Conservation (phyloP, 1,140 invertebrate species). For the Heliconius hewitsoni region DNA sequence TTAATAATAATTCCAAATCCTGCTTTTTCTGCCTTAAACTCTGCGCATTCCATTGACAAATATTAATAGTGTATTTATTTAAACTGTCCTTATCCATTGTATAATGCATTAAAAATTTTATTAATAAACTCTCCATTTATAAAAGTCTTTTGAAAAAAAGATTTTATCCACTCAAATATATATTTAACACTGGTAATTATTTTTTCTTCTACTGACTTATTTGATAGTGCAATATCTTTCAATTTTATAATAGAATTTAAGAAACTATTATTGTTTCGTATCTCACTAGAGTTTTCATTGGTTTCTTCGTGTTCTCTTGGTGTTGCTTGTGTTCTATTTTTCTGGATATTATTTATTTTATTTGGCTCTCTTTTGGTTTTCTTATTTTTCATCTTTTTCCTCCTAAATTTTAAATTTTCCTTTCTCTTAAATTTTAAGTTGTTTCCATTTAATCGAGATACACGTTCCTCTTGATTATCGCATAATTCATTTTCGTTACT, state of each 20-base stretch:
- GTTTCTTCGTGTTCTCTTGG: not conserved
- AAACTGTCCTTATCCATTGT: slow-evolving; percentile 16
- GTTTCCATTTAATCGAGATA: not conserved
- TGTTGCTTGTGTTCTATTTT: slow-evolving; percentile 32
- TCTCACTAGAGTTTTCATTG: not conserved
- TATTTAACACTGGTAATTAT: not conserved
- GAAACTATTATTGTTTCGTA: not conserved
- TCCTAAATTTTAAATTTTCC: no score
- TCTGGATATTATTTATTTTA: slow-evolving; percentile 5
- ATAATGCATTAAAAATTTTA: slow-evolving; percentile 20
- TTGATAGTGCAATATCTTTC: not conserved
- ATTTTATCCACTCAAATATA: not conserved
- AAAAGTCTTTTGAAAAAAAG: not conserved
- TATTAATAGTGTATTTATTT: slow-evolving; percentile 13
- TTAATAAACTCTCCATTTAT: not conserved
- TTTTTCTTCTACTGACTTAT: not conserved
- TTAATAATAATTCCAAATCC: slow-evolving; percentile 33
- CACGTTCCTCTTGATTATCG: not conserved
- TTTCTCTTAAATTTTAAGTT: slow-evolving; percentile 18
- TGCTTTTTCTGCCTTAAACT: slow-evolving; percentile 38
- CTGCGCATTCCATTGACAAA: slow-evolving; percentile 35
- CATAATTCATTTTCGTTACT: no score
- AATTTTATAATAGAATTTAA: not conserved
- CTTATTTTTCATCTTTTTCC: not conserved
- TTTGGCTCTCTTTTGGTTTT: not conserved